Evolutionary conservation across 1,140 invertebrate species (phyloP), one percentile per base, ranked within the genome.

Genomic region (Pomacea maculata): DNA sequence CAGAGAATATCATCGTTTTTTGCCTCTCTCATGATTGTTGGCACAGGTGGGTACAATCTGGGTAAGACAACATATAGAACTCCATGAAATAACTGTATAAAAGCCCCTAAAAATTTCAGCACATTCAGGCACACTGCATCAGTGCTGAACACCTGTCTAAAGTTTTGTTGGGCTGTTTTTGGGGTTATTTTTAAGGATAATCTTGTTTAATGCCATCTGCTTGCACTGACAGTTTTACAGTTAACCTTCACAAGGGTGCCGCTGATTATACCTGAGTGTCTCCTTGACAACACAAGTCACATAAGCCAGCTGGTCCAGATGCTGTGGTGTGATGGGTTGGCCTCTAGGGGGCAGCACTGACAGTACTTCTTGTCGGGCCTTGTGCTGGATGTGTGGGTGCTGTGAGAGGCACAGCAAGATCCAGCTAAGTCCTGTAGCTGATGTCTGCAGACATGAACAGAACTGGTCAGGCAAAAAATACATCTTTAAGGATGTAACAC

Each of bases 201-300:
- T n/a, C 45, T 19, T 19, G 55, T 17, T 5, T 76, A 61, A 19
- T 76, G 74, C 5, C 21, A 76, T 7, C 55, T 14, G 55, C 19
- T 19, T 61, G 57, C 6, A 21, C 45, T 15, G 19, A 54, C 8
- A 15, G n/a, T 19, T 67, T 67, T 67, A 78, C n/a, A 67, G 57
- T 9, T 54, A 21, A n/a, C 34, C 21, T 25, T n/a, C 15, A 61
- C 5, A 55, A 19, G 57, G 15, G 34, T 45, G 14, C 12, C 21
- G 5, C 3, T 34, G 25, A 55, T 19, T 71, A 65, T 55, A 83
- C 83, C 79, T 52, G 11, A 80, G 65, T 1, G 86, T 86, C 81
- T 89, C 88, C 70, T 86, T 86, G 25, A 89, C 85, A n/a, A 89
- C 85, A 81, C 83, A 84, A 14, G 83, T 84, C 25, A 86, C 64